Percentiles rank a stretch among this genome's conserved stretches.
Evolutionary conservation across 2,888 invertebrate species (phyloP).

Genomic region (Erannis defoliaria): DNA sequence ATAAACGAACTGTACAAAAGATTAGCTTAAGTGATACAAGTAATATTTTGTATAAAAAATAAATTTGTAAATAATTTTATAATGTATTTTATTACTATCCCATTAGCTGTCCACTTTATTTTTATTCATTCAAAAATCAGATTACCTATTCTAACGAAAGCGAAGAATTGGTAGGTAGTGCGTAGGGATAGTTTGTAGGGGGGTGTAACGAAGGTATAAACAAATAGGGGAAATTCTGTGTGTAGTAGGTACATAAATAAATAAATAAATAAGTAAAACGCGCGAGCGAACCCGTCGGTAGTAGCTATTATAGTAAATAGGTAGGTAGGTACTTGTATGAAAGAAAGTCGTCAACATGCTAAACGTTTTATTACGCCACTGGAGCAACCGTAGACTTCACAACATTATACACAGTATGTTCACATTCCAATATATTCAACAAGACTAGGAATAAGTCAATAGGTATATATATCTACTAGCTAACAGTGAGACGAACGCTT

Average conservation of each 20-base stretch:
- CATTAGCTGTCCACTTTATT: too few species aligned
- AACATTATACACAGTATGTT: conserved; percentile 78
- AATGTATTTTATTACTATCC: too few species aligned
- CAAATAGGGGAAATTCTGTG: too few species aligned
- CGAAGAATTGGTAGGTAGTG: too few species aligned
- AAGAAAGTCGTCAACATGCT: conserved; percentile 73
- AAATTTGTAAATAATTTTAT: conserved; percentile 72
- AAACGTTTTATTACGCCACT: conserved; percentile 77
- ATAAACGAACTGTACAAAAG: conserved; percentile 73
- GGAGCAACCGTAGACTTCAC: conserved; percentile 72
- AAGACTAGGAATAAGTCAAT: conserved; percentile 84
- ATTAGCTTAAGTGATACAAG: conserved; percentile 67
- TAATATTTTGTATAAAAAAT: conserved; percentile 69
- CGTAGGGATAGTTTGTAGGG: too few species aligned
- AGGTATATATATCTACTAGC: conserved; percentile 77
- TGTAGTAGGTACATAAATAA: too few species aligned
- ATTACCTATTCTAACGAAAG: too few species aligned
- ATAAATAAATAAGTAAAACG: too few species aligned
- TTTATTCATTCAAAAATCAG: too few species aligned
- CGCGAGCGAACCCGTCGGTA: too few species aligned
- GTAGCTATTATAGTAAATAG: too few species aligned
- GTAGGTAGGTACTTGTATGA: conserved; percentile 41
- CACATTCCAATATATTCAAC: conserved; percentile 83
- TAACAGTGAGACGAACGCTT: conserved; percentile 76
- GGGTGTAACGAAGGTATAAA: too few species aligned